Base-by-base conservation (phyloP, 1,140 invertebrate species). In the Drosophila setifemur region DNA sequence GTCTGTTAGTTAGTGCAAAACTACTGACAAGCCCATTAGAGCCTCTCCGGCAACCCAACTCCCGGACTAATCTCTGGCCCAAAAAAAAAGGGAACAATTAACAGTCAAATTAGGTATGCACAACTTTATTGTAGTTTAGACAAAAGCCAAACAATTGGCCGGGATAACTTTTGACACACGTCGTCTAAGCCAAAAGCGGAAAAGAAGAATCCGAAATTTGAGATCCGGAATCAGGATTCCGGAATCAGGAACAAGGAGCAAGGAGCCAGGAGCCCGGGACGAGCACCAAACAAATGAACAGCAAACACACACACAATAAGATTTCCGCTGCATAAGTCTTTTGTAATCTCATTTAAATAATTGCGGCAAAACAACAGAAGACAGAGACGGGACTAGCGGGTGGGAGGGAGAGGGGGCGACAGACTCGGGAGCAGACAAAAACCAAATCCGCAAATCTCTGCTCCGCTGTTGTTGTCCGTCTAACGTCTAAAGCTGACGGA, bases 301-400 rank as follows among this genome's bases (percentile, higher is more conserved):
- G 66, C 72, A 66, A 58, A 49, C 43, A 57, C 19, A 58, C 26
- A 28, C 31, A 83, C 57, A 79, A 75, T 79, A 50, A 58, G 71
- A 85, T 87, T 85, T 86, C 81, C 81, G 75, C 72, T 76, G 68
- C 37, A 45, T 87, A 85, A 87, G 81, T 76, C 81, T 25, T 60
- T 81, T 44, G 82, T 86, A 81, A 86, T 87, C 81, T 73, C 76
- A 87, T 86, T 86, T 86, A 87, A 86, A 86, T 86, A 86, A 86
- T 86, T 86, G 81, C 73, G 54, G 58, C 72, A 64, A 64, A 82
- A 33, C 31, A 33, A 33, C 31, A 33, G 31, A 33, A 14, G 6
- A 14, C 11, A 33, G 31, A 33, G 31, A 33, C 11, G 7, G 31
- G 12, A 9, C 60, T 48, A 47, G 25, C 21, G 28, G 4, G 28